Percentiles rank a stretch among this genome's conserved stretches.
Evolutionary conservation across 2,888 invertebrate genomes (phyloP).

Genomic region (Galerucella calmariensis): DNA sequence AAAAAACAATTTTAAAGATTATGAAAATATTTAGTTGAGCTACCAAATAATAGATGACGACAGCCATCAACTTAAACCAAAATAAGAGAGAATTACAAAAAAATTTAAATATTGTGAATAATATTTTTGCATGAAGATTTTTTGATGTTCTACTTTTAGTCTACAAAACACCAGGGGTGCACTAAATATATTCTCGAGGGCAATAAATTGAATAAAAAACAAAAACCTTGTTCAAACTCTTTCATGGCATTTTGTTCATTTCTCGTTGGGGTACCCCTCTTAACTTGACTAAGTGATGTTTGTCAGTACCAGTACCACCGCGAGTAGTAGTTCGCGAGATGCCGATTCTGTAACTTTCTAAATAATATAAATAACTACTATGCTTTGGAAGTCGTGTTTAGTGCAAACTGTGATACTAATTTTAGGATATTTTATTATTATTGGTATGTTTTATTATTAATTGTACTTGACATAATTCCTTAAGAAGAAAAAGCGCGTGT

Average conservation of each 20-base stretch:
- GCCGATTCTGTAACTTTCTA: constrained; percentile 38
- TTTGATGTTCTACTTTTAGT: no score
- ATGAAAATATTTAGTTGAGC: no score
- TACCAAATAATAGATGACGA: no score
- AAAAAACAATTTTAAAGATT: no score
- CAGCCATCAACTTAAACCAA: no score
- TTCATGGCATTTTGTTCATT: background rate
- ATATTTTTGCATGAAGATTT: no score
- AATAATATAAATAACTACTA: constrained; percentile 36
- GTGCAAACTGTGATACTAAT: constrained; percentile 59
- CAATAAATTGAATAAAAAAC: no score
- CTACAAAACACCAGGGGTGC: no score
- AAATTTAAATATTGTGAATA: no score
- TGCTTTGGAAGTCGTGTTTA: constrained; percentile 50
- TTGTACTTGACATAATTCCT: background rate
- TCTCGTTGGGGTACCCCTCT: constrained; percentile 15
- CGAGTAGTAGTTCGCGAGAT: constrained; percentile 35
- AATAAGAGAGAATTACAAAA: no score
- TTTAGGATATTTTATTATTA: constrained; percentile 61
- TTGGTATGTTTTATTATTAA: constrained; percentile 53
- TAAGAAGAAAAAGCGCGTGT: background rate
- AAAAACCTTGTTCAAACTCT: no score
- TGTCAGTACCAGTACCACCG: constrained; percentile 13
- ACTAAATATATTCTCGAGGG: no score
- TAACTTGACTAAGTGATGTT: constrained; percentile 6